Percentiles rank a stretch among this genome's conserved stretches.
phyloP scores from a whole-genome alignment of 2,888 invertebrate genomes.

The Lymantria dispar region DNA sequence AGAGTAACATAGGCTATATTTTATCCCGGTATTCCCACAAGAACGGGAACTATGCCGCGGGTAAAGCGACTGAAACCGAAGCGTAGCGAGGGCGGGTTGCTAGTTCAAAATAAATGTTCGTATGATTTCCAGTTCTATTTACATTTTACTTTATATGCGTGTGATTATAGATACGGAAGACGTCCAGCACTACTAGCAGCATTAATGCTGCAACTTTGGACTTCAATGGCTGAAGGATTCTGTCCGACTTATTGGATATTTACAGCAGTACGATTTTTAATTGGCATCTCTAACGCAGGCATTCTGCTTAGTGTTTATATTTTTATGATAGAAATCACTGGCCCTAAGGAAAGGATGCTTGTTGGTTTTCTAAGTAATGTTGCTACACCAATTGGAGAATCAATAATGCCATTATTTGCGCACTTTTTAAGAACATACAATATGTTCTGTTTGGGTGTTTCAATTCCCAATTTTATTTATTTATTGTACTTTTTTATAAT shows the following conservation, averaged over 20 bases:
- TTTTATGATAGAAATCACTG: slow-evolving; percentile 83
- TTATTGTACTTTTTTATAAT: slow-evolving; percentile 84
- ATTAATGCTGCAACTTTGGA: slow-evolving; percentile 84
- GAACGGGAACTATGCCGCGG: too few relatives aligned
- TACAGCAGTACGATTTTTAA: slow-evolving; percentile 83
- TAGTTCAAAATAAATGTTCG: too few relatives aligned
- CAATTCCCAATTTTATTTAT: slow-evolving; percentile 78
- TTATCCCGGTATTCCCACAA: too few relatives aligned
- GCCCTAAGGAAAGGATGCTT: slow-evolving; percentile 66
- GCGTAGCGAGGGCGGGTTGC: too few relatives aligned
- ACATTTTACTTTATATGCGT: too few relatives aligned
- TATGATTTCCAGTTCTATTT: too few relatives aligned
- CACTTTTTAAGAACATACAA: slow-evolving; percentile 84
- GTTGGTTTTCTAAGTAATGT: slow-evolving; percentile 81
- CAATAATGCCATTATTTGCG: slow-evolving; percentile 81
- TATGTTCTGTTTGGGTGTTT: slow-evolving; percentile 81
- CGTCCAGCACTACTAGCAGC: slow-evolving; percentile 83
- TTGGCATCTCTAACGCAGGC: slow-evolving; percentile 87
- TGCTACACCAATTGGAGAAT: slow-evolving; percentile 84
- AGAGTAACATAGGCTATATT: too few relatives aligned
- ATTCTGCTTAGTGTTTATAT: slow-evolving; percentile 87
- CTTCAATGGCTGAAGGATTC: slow-evolving; percentile 84
- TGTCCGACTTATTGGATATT: slow-evolving; percentile 81
- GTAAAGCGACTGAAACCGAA: too few relatives aligned
- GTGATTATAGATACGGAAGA: slow-evolving; percentile 85